Evolutionary conservation across 2,888 invertebrate species (phyloP), one percentile per base, ranked within the genome.

Genomic region (Drosophila cognata): DNA sequence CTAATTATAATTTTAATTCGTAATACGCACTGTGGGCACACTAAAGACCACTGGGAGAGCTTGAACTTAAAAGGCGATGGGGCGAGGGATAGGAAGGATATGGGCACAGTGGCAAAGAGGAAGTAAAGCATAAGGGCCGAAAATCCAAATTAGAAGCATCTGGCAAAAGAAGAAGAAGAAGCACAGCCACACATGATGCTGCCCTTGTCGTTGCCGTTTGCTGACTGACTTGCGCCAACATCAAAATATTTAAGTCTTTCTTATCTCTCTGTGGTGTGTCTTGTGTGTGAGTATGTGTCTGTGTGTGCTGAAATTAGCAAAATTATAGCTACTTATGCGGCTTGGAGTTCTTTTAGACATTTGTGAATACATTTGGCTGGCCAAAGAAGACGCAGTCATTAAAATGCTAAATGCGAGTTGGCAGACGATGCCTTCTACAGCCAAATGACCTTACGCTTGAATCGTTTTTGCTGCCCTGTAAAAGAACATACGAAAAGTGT

Each of bases 271-370:
- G 48, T 21, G 29, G 50, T 57, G n/a, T 56, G 35, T 36, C 2
- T 36, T 29, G 41, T 52, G 41, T 48, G 16, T 61, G 41, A 8
- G 38, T 51, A 21, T 62, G 51, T 52, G 48, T 61, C 36, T 55
- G 58, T 33, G 48, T 48, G 61, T 69, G 51, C 73, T 67, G 70
- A 88, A 84, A 88, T 88, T 88, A 82, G 81, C 74, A 81, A 81
- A 88, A 88, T 88, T 85, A 85, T 88, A 82, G 85, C 84, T 82
- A 83, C 85, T 83, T 79, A 83, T 83, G 88, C 77, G 85, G 82
- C 79, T 77, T 74, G 79, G 79, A 79, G 81, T 74, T 74, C 74
- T 79, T 76, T 74, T 67, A 68, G 81, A 72, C 74, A 82, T 72
- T 72, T 74, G 65, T 68, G 77, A 70, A 73, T 68, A 71, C 60